A percentile compares a stretch with the other conserved stretches of the same genome.
phyloP scores from a whole-genome alignment of 2,888 invertebrate species.

The Plagodis dolabraria region DNA sequence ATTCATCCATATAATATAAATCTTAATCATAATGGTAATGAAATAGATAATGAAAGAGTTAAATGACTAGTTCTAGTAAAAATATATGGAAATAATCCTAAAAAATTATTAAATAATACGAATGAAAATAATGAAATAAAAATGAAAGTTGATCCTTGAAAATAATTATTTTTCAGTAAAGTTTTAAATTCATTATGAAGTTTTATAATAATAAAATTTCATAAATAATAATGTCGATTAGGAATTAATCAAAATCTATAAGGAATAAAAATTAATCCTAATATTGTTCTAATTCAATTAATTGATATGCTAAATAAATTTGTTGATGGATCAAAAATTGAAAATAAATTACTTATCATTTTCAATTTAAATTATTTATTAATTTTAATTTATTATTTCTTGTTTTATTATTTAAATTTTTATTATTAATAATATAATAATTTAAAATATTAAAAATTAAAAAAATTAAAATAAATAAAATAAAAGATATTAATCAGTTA shows the following conservation, averaged over 20 bases:
- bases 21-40: slow-evolving; percentile 86
- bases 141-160: slow-evolving; percentile 80
- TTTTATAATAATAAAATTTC: slow-evolving; percentile 74
- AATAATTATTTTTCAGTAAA: slow-evolving; percentile 71
- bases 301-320: slow-evolving; percentile 78
- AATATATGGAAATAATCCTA: slow-evolving; percentile 89
- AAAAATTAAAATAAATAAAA: slow-evolving; percentile 68
- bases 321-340: slow-evolving; percentile 87
- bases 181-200: slow-evolving; percentile 85
- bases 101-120: slow-evolving; percentile 88
- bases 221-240: slow-evolving; percentile 43
- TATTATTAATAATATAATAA: slow-evolving; percentile 69
- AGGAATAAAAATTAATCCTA: slow-evolving; percentile 80
- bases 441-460: slow-evolving; percentile 81
- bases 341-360: slow-evolving; percentile 89
- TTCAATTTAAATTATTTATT: slow-evolving; percentile 72
- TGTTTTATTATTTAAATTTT: slow-evolving; percentile 47
- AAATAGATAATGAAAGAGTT: slow-evolving; percentile 83
- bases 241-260: slow-evolving; percentile 82
- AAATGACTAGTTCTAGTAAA: slow-evolving; percentile 89
- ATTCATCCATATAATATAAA: slow-evolving; percentile 75
- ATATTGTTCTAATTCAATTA: slow-evolving; percentile 86
- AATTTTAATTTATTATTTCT: slow-evolving; percentile 38
- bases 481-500: slow-evolving; percentile 79
- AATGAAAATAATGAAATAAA: slow-evolving; percentile 85